Evolutionary conservation across 2,888 invertebrate genomes (phyloP).

Genomic region (Erebia aethiops): DNA sequence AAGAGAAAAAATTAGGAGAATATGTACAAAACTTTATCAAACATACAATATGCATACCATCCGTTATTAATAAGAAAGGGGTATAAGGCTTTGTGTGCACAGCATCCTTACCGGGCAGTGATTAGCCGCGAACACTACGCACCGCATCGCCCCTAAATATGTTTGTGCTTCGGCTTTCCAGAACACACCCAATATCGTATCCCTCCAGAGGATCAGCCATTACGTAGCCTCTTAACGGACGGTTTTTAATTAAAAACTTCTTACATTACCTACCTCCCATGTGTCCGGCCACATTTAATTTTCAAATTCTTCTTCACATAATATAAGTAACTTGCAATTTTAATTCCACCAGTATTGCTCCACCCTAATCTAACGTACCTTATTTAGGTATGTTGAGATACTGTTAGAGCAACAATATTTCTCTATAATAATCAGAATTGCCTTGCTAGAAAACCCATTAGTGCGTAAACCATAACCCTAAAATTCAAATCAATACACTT

Average conservation of each 20-base stretch:
- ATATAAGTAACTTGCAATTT: background rate
- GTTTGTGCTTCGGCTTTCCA: constrained; percentile 78
- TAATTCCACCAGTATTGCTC: background rate
- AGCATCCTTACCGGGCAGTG: constrained; percentile 65
- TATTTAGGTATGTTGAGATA: no score
- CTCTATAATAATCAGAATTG: no score
- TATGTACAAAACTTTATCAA: background rate
- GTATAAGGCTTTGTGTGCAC: constrained; percentile 67
- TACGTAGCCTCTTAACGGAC: constrained; percentile 81
- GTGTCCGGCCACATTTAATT: constrained; percentile 58
- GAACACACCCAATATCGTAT: constrained; percentile 77
- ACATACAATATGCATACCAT: background rate
- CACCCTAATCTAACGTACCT: no score
- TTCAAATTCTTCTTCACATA: background rate
- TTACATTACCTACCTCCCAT: constrained; percentile 81
- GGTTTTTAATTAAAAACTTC: constrained; percentile 83
- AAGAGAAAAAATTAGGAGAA: background rate
- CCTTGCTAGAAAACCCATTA: no score
- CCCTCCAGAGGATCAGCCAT: constrained; percentile 79
- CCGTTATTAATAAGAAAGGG: constrained; percentile 61
- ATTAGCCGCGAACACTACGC: constrained; percentile 74
- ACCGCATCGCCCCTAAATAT: constrained; percentile 79
- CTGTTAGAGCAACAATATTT: no score
- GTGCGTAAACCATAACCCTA: no score
- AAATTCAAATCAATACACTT: no score